phyloP scores from a whole-genome alignment of 2,113 vertebrate genomes.

The Coregonus clupeaformis region DNA sequence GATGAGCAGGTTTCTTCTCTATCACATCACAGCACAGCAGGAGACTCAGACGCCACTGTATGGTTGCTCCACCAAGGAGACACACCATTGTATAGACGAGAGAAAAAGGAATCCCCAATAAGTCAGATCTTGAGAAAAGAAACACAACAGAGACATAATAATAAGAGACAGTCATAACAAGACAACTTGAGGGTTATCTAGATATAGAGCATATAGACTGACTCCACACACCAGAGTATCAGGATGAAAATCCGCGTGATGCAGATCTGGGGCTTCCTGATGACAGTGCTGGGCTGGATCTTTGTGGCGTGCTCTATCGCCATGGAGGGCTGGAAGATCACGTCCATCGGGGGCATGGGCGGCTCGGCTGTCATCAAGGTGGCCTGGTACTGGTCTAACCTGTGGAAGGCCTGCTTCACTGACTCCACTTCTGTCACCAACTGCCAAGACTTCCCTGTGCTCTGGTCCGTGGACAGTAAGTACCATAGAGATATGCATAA shows the following conservation, averaged over 20 bases:
- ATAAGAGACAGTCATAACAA: neutral
- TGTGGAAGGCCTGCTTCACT: constrained; percentile 91
- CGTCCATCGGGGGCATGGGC: constrained; percentile 83
- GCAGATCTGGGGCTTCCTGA: constrained; percentile 88
- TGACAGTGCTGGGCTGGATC: constrained; percentile 86
- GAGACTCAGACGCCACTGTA: neutral
- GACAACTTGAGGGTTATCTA: neutral
- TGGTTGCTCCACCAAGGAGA: neutral
- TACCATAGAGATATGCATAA: neutral
- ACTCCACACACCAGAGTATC: neutral
- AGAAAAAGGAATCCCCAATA: neutral
- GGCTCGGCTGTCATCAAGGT: constrained; percentile 81
- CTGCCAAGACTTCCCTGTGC: constrained; percentile 90
- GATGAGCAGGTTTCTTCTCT: neutral
- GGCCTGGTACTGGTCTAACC: constrained; percentile 91
- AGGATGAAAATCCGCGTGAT: constrained; percentile 69
- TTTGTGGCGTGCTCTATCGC: constrained; percentile 90
- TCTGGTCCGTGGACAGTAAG: constrained; percentile 92
- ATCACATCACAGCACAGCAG: neutral
- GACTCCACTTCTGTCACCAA: constrained; percentile 87
- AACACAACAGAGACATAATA: neutral
- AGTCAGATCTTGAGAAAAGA: neutral
- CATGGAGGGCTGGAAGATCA: constrained; percentile 94
- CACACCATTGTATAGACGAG: neutral
- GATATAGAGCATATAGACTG: neutral